phyloP scores from a whole-genome alignment of 2,888 invertebrate species.

The Phaonia tiefii region DNA sequence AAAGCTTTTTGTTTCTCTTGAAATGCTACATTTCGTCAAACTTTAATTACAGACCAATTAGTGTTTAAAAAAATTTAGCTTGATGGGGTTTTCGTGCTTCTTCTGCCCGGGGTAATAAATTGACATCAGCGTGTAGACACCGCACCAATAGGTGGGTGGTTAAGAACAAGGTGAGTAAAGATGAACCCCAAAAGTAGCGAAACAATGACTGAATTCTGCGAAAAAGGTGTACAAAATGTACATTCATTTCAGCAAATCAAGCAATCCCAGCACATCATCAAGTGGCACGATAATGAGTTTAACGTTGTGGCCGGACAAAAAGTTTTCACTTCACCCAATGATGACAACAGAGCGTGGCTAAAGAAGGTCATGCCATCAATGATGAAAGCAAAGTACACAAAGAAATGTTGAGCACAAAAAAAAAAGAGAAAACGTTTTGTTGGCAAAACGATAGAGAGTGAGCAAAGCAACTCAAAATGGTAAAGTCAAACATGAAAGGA shows the following conservation, averaged over 20 bases:
- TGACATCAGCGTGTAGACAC: constrained; percentile 32
- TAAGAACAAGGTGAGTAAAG: background rate
- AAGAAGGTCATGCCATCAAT: constrained; percentile 13
- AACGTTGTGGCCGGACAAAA: constrained; percentile 38
- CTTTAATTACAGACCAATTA: constrained; percentile 62
- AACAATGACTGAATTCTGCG: constrained; percentile 12
- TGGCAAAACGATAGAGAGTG: background rate
- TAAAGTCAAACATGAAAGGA: constrained; percentile 7
- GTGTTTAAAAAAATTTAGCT: constrained; percentile 42
- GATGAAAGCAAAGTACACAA: background rate
- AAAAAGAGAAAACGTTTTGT: constrained; percentile 29
- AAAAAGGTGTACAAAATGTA: constrained; percentile 11
- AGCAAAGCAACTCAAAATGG: background rate
- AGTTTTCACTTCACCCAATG: constrained; percentile 20
- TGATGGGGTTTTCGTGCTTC: background rate
- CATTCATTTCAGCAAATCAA: constrained; percentile 33
- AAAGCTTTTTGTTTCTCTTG: background rate
- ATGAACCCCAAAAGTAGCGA: background rate
- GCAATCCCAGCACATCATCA: constrained; percentile 24
- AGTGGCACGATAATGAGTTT: constrained; percentile 50
- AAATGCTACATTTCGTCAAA: constrained; percentile 49
- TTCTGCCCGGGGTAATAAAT: background rate
- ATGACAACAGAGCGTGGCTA: constrained; percentile 10
- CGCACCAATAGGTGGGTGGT: constrained; percentile 23
- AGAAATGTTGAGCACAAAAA: background rate